Evolutionary conservation across 2,888 invertebrate species (phyloP).

Genomic region (Nasonovia ribisnigri): DNA sequence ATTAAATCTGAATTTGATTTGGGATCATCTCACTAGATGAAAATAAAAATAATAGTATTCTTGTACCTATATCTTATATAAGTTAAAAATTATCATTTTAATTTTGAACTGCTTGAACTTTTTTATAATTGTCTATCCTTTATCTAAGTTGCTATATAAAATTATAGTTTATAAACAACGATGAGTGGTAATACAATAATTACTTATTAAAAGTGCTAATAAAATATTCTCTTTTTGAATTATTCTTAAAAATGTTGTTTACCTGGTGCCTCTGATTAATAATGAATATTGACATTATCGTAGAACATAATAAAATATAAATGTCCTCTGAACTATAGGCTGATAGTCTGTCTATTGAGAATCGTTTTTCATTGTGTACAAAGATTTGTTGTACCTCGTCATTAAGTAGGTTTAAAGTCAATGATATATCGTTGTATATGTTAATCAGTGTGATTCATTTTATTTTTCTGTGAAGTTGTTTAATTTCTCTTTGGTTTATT

Average conservation of each 20-base stretch:
- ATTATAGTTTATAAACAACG: neutral
- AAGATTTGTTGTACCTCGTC: neutral
- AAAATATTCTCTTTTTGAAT: neutral
- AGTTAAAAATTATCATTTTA: neutral
- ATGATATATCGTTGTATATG: no score
- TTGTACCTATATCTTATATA: neutral
- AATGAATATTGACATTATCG: neutral
- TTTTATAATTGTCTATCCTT: neutral
- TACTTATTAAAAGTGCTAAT: neutral
- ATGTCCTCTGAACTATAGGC: neutral
- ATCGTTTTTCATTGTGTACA: neutral
- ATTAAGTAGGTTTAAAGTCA: no score
- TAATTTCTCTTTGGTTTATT: no score
- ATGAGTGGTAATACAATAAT: neutral
- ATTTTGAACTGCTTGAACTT: neutral
- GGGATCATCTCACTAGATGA: neutral
- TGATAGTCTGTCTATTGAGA: neutral
- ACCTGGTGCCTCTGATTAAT: neutral
- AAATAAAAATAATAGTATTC: neutral
- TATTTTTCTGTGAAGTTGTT: no score
- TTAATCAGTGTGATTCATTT: no score
- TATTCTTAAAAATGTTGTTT: neutral
- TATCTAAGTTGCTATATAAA: neutral
- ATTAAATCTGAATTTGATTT: neutral
- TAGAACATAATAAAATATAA: neutral